A percentile compares a stretch with the other conserved stretches of the same genome.
phyloP scores from a whole-genome alignment of 2,113 vertebrate genomes.

The Colaptes auratus region DNA sequence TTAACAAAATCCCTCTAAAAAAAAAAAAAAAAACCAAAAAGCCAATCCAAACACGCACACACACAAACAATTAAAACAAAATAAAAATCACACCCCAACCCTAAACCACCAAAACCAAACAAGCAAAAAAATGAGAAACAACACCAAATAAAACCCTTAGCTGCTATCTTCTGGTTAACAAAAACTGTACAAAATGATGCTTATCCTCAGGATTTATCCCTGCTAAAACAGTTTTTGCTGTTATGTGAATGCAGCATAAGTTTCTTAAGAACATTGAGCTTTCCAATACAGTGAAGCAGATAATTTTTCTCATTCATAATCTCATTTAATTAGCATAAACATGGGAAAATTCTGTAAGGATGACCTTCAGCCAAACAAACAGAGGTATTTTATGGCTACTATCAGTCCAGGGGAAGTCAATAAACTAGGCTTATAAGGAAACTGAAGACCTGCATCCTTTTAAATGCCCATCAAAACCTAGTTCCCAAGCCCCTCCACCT shows the following conservation, averaged over 20 bases:
- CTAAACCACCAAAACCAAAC: neutral
- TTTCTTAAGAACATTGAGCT: neutral
- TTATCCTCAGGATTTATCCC: neutral
- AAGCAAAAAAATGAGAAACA: neutral
- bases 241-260: neutral
- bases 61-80: too few species aligned
- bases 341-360: neutral
- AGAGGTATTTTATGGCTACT: neutral
- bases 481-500: neutral
- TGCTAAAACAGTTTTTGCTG: neutral
- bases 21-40: too few species aligned
- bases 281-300: neutral
- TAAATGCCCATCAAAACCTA: neutral
- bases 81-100: neutral
- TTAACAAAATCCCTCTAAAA: too few species aligned
- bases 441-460: neutral
- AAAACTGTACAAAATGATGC: neutral
- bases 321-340: neutral
- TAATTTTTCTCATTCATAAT: neutral
- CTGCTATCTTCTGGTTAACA: neutral
- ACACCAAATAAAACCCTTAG: rapidly evolving
- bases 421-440: neutral
- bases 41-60: too few species aligned
- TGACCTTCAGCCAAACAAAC: neutral
- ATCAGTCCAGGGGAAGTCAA: neutral